A percentile compares a stretch with the other conserved stretches of the same genome.
Evolutionary conservation across 2,888 invertebrate species (phyloP).

Genomic region (Xestia sexstrigata): DNA sequence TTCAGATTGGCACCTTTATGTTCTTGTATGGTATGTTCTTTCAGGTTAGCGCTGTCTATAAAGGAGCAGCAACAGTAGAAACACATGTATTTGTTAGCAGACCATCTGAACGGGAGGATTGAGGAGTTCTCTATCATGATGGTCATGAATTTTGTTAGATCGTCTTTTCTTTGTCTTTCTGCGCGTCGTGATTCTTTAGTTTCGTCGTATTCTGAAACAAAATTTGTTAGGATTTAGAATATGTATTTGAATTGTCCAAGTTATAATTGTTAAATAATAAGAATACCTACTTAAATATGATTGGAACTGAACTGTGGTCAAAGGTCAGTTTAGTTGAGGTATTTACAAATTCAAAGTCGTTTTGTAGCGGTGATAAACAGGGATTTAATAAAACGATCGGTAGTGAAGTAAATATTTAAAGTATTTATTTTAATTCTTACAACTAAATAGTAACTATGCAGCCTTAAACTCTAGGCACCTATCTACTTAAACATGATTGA

Average conservation of each 20-base stretch:
- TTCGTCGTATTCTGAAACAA: conserved; percentile 65
- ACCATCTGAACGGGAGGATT: conserved; percentile 76
- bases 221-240: conserved; percentile 15
- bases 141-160: conserved; percentile 67
- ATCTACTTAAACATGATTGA: not conserved
- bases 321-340: not conserved
- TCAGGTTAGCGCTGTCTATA: conserved; percentile 67
- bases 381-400: not conserved
- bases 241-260: not conserved
- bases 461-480: not conserved
- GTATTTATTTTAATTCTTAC: not conserved
- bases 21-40: conserved; percentile 71
- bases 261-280: not conserved
- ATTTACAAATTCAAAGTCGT: not conserved
- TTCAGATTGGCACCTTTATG: conserved; percentile 71
- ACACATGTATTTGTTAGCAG: conserved; percentile 74
- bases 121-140: conserved; percentile 73
- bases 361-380: not conserved
- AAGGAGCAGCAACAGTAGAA: conserved; percentile 76
- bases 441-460: not conserved
- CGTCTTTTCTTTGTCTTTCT: conserved; percentile 67
- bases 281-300: not conserved
- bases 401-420: not conserved
- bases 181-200: conserved; percentile 36
- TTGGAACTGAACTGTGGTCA: not conserved